Evolutionary conservation across 2,113 vertebrate species (phyloP), one percentile per base, ranked within the genome.

Genomic region (Archilochus colubris): DNA sequence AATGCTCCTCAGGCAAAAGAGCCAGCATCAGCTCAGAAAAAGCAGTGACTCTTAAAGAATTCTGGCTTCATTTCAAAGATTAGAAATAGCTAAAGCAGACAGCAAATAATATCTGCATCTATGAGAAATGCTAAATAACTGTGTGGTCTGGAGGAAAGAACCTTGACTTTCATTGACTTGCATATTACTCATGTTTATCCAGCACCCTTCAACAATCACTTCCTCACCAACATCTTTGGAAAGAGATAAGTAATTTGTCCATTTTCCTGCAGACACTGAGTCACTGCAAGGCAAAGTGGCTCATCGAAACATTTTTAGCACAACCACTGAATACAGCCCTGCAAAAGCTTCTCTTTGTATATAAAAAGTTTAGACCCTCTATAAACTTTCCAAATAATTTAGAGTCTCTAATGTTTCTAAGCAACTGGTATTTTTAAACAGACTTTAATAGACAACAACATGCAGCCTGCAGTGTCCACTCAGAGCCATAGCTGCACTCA

Each of bases 1-100:
- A 97, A 97, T 88, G 93, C 92, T 97, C 97, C 94, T 94, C 95
- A 44, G 96, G 96, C 97, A 74, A 94, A 95, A 94, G 82, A 95
- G 83, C 67, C 91, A 92, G 93, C 85, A 92, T 89, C 94, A 94
- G 87, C 92, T 92, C 81, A 93, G 94, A 93, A 95, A 93, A 83
- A 87, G 95, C 95, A 94, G 85, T 44, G 88, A 96, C 81, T 96
- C 95, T 92, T 95, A 93, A 91, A 95, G 94, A 89, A 95, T 83
- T 88, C 94, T 95, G 95, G 89, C 94, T 93, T 88, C 83, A 40
- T 94, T 92, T 92, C 94, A 95, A 86, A 91, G 84, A 91, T 90
- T 57, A 88, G 93, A 90, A 97, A 94, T 91, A 91, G 88, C 93
- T 73, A 95, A 93, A 12, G 1, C 84, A 84, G 82, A 89, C 53